phyloP scores from a whole-genome alignment of 2,113 vertebrate genomes.

The Zapornia atra region DNA sequence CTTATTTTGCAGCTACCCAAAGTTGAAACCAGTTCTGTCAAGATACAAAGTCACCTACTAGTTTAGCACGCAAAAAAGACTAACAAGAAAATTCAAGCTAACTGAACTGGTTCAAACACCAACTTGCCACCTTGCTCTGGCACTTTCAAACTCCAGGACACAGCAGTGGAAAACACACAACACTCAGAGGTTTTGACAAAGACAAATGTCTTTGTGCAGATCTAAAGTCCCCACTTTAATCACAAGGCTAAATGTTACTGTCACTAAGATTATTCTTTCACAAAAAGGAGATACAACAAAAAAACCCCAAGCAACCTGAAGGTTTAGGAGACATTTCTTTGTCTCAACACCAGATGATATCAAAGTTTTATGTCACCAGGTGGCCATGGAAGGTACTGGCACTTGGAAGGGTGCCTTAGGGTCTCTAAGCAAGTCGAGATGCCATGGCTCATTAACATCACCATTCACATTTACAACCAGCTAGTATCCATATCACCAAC shows the following conservation, averaged over 20 bases:
- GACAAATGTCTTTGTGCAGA: background rate
- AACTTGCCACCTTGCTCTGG: background rate
- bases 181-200: background rate
- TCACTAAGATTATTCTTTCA: background rate
- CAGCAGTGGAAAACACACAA: background rate
- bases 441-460: background rate
- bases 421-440: background rate
- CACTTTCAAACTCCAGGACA: background rate
- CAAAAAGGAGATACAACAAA: background rate
- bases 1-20: background rate
- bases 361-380: background rate
- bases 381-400: background rate
- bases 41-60: background rate
- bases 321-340: background rate
- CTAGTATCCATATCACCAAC: background rate
- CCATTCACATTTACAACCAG: background rate
- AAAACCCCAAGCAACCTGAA: background rate
- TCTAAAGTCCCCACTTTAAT: background rate
- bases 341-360: background rate
- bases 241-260: background rate
- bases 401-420: background rate
- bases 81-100: background rate
- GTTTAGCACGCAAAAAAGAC: background rate
- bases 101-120: background rate
- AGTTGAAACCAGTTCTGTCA: background rate